These are phyloP conservation scores for Brachymystax lenok DNA, from an alignment of 2,797 vertebrate species.

Conservation along the genomic window DNA sequence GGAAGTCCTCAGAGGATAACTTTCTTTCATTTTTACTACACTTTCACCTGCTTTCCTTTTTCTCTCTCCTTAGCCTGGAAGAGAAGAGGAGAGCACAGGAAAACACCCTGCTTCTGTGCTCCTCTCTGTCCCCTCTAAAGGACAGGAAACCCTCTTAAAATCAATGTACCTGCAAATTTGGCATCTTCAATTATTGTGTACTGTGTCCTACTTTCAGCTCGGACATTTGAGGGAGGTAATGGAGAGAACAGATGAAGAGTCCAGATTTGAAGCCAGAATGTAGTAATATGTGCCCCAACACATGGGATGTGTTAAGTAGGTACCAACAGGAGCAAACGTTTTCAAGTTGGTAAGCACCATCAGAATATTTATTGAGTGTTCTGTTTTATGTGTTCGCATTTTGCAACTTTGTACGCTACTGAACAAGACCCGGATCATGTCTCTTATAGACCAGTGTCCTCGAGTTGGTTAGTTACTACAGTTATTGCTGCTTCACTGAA, in stretches of 20 bases:
- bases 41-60: background rate
- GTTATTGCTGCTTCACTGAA: constrained; percentile 26
- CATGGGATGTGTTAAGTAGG: constrained; percentile 9
- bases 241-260: constrained; percentile 48
- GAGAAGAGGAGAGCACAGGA: background rate
- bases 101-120: background rate
- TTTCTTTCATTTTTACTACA: constrained; percentile 11
- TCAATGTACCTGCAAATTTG: background rate
- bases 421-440: constrained; percentile 31
- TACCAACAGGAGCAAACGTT: too few relatives aligned
- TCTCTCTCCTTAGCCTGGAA: background rate
- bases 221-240: background rate
- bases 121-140: background rate
- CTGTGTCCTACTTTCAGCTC: background rate
- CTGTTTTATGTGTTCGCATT: too few relatives aligned
- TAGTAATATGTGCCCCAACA: constrained; percentile 52
- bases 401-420: too few relatives aligned
- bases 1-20: constrained; percentile 50
- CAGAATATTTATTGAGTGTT: too few relatives aligned
- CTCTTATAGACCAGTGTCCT: constrained; percentile 35
- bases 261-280: constrained; percentile 51
- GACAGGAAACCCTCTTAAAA: background rate
- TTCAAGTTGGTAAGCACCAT: too few relatives aligned
- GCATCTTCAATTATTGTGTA: background rate
- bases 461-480: background rate